Percentiles rank a stretch among this genome's conserved stretches.
Evolutionary conservation across 2,797 vertebrate species (phyloP).

Genomic region (Cirrhinus mrigala): DNA sequence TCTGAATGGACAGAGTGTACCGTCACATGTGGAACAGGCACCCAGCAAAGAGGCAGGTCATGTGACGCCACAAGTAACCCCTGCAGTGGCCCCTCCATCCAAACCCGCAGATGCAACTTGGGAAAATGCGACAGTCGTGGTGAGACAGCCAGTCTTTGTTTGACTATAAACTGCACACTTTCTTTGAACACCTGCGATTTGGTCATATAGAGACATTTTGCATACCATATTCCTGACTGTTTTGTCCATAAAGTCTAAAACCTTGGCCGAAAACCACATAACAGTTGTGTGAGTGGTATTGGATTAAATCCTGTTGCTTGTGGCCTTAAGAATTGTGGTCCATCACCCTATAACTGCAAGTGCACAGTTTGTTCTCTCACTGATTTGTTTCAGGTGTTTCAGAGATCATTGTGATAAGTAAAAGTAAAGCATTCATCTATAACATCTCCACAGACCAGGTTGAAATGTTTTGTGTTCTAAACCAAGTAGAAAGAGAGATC

Average conservation of each 20-base stretch:
- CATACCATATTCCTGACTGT: not conserved
- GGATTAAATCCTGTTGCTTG: not conserved
- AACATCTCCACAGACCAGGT: not conserved
- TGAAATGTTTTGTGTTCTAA: not conserved
- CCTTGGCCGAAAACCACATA: constrained; percentile 8
- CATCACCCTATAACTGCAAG: not conserved
- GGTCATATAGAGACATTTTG: not conserved
- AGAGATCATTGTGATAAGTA: not conserved
- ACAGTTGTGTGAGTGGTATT: constrained; percentile 11
- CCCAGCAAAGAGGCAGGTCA: constrained; percentile 94
- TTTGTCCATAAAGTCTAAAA: constrained; percentile 2
- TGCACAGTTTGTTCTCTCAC: not conserved
- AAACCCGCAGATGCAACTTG: constrained; percentile 93
- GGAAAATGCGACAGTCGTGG: constrained; percentile 93
- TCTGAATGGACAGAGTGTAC: constrained; percentile 99
- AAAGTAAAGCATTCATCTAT: not conserved
- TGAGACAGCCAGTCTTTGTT: constrained; percentile 73
- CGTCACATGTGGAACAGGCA: constrained; percentile 92
- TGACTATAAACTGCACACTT: not conserved
- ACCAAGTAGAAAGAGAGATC: not conserved
- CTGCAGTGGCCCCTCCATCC: constrained; percentile 93
- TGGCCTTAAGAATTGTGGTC: constrained; percentile 11
- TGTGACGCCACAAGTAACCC: constrained; percentile 96
- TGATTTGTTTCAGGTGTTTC: not conserved
- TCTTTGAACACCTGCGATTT: constrained; percentile 9